Base-by-base conservation (phyloP, 92 coral and sea anemone genomes). In the Zoanthus sansibaricus region DNA sequence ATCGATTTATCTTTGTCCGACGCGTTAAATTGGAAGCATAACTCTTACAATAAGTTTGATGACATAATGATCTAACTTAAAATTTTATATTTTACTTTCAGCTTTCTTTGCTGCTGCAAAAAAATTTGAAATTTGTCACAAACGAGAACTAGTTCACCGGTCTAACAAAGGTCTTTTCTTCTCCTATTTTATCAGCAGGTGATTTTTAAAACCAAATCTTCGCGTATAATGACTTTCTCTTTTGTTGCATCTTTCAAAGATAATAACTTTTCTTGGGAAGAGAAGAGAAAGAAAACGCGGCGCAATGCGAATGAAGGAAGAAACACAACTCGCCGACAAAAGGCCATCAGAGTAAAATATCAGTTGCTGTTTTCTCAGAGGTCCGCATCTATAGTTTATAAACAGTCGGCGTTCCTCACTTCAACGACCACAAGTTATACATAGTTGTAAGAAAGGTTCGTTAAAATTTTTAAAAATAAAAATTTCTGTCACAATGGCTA, bases 301-400 rank as follows among this genome's bases (percentile, higher is more conserved):
- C 8, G 77, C 59, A 32, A 83, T 46, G 88, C 68, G 77, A 73
- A 82, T 58, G 66, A 20, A n/a, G 77, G 72, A 88, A 91, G 88
- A 91, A 91, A 86, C 91, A 91, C 93, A 91, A 71, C 30, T 31
- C 30, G 5, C 16, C 12, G 64, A 79, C 68, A 69, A 79, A 80
- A 71, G 32, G 68, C 7, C n/a, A 30, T 16, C 16, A 7, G 15
- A 59, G 49, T 33, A 37, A 11, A 30, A 67, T 44, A 9, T 21
- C 51, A 61, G 91, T 69, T 25, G 66, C 16, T 92, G 98, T 75
- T 90, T 82, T 86, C 98, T 92, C 94, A 55, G 95, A 82, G 92
- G 98, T 94, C 93, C 98, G 98, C 95, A 88, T 37, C 56, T 13
- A 56, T 14, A 32, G 42, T 83, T 80, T 72, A 94, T 90, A 86